phyloP scores from a whole-genome alignment of 2,113 vertebrate genomes.

The Synodontis membranacea region DNA sequence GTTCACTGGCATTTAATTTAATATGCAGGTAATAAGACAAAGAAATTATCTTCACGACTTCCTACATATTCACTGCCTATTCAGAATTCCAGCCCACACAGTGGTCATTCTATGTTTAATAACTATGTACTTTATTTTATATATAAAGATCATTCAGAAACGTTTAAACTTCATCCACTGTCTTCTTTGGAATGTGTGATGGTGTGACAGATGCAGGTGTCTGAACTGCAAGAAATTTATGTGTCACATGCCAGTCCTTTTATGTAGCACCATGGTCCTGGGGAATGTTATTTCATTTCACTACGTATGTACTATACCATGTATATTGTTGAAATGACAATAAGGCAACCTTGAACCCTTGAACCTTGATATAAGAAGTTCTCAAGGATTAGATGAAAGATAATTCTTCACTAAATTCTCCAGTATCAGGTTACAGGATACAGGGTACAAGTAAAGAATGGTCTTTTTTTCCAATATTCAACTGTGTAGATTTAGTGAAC shows the following conservation, averaged over 20 bases:
- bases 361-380: background rate
- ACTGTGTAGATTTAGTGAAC: background rate
- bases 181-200: background rate
- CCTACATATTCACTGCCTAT: background rate
- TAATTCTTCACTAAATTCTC: background rate
- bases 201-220: background rate
- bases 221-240: background rate
- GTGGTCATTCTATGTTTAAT: background rate
- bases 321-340: too few relatives aligned
- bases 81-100: background rate
- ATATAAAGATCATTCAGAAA: background rate
- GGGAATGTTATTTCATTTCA: too few relatives aligned
- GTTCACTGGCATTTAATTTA: background rate
- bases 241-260: too few relatives aligned
- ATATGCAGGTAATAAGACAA: background rate
- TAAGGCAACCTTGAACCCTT: too few relatives aligned
- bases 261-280: too few relatives aligned
- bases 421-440: background rate
- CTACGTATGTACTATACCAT: too few relatives aligned
- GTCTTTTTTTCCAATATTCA: background rate
- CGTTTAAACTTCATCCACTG: background rate
- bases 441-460: background rate
- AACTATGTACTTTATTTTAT: background rate
- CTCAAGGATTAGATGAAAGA: background rate
- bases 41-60: background rate